Percentiles rank a stretch among this genome's conserved stretches.
phyloP scores from a whole-genome alignment of 2,113 vertebrate genomes.

The Pelodiscus sinensis region DNA sequence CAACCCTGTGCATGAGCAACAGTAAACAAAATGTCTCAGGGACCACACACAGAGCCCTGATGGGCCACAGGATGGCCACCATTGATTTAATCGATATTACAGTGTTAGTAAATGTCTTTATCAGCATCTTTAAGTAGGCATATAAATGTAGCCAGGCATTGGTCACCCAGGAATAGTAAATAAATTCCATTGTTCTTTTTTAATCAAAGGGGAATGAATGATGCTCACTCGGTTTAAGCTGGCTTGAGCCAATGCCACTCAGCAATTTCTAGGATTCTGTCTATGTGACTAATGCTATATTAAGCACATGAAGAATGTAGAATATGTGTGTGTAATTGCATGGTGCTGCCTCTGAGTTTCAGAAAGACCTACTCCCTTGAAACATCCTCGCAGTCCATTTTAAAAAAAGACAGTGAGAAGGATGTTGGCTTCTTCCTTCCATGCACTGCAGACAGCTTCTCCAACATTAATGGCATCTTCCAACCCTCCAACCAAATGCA shows the following conservation, averaged over 20 bases:
- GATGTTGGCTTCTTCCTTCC: not conserved
- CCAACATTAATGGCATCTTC: not conserved
- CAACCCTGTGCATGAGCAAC: too few relatives aligned
- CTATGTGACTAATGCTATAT: not conserved
- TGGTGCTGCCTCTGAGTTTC: not conserved
- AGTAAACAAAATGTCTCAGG: too few relatives aligned
- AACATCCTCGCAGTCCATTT: not conserved
- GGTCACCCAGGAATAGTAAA: not conserved
- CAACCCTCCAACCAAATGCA: not conserved
- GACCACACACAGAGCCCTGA: too few relatives aligned
- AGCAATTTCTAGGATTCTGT: not conserved
- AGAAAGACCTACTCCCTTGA: not conserved
- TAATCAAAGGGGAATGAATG: not conserved
- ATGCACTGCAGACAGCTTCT: not conserved
- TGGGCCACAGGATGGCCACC: too few relatives aligned
- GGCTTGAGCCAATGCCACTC: not conserved
- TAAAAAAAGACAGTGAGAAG: not conserved
- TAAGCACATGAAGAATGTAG: not conserved
- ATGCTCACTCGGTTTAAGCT: not conserved
- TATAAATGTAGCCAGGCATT: not conserved
- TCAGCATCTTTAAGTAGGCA: not conserved
- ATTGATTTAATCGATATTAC: slow-evolving; percentile 12
- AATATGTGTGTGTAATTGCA: not conserved
- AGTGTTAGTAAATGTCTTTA: not conserved
- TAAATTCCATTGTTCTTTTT: not conserved